Base-by-base conservation (phyloP, 2,797 vertebrate species). In the Coregonus ussuriensis region DNA sequence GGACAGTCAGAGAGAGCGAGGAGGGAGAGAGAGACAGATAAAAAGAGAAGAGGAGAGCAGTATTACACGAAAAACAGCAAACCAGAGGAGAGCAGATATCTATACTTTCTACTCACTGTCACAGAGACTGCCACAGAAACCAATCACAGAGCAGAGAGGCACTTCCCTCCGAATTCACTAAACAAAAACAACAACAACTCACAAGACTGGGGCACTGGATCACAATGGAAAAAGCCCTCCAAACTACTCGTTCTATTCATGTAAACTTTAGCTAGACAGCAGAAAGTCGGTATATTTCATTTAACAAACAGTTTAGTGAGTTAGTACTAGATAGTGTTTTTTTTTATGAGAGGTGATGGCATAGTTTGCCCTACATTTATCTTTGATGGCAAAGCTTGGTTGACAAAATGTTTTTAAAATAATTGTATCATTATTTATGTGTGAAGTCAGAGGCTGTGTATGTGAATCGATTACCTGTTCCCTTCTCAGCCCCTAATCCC, bases 341-440 rank as follows among this genome's bases (percentile, higher is more conserved):
- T 33, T 74, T 72, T 67, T 21, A 74, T 21, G 6, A 29, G 3
- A 37, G 71, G 52, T 37, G n/a, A 73, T 70, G 33, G 25, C 25
- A 52, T 83, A 78, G 70, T 74, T 69, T 59, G 63, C 54, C 75
- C 47, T 75, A 47, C 71, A 68, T 81, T 72, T 69, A 31, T 73
- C 16, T 35, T 62, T 31, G 74, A 75, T 75, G 77, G 71, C 65
- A 68, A 73, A 70, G 54, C 71, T 70, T 75, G 35, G 74, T 74
- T 79, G 81, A 33, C 16, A 82, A 79, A 79, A 63, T 81, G 65
- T 80, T 65, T 72, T 9, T 9, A 47, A 47, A 47, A 9, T 9
- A 9, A 11, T 47, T 11, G 9, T 47, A 47, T 71, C 68, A 80
- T 71, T 87, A 89, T 89, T 87, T 82, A 83, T 86, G 79, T 87